Base-by-base conservation (phyloP, 1,140 invertebrate species). In the Leptinotarsa undecemlineata region DNA sequence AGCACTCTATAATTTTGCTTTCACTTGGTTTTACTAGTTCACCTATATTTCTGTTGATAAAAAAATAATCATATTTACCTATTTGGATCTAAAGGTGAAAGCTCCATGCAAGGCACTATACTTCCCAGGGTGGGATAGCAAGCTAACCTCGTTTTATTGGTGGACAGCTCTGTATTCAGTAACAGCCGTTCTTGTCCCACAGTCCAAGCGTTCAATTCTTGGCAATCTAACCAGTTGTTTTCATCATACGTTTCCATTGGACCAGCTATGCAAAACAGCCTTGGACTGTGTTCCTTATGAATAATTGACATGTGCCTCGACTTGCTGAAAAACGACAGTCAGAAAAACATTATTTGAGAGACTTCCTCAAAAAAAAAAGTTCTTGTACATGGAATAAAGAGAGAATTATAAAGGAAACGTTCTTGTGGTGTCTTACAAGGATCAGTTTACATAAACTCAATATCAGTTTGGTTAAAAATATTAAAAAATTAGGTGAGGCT, bases 51-150 rank as follows among this genome's bases (percentile, higher is more conserved):
- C 33, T 42, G 33, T 11, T 42, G 33, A 42, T 11, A 42, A 42
- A 33, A 33, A 33, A 57, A 15, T 11, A 57, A 3, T 57, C 8
- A n/a, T 57, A 57, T 57, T 84, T 81, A 89, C 88, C 85, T 89
- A 81, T 87, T 88, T 73, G 92, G 91, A 85, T 94, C 92, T 51
- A 94, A 84, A 4, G 92, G 90, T 77, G 92, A 94, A 1, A 87
- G 81, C 47, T 88, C 87, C 19, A 93, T 83, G 51, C 87, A 89
- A 81, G 92, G 92, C 5, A 93, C 83, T 78, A 86, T 89, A 21
- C 92, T 92, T 47, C 90, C 90, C 77, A 92, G 88, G 1, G 91
- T 91, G 19, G 88, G 87, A 80, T 91, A 86, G n/a, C 81, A 84
- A 57, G 84, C 84, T 1, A 90, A 66, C 4, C 87, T 81, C 60